Evolutionary conservation across 2,113 vertebrate genomes (phyloP).

Genomic region (Pica pica): DNA sequence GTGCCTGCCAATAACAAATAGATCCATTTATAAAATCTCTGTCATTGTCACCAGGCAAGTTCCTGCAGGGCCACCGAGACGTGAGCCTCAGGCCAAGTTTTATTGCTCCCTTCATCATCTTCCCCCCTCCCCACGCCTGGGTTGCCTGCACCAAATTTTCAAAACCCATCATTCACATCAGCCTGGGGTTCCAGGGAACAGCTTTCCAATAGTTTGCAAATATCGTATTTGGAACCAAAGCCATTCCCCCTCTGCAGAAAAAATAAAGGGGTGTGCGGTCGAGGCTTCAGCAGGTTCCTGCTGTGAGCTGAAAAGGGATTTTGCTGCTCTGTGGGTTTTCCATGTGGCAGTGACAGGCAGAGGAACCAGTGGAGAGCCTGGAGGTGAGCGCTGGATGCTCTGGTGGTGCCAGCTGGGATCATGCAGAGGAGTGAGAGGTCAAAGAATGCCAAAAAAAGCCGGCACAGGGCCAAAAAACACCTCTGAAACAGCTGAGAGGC

Average conservation of each 20-base stretch:
- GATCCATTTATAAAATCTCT: conserved; percentile 25
- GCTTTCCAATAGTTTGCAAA: neutral
- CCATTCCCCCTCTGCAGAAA: neutral
- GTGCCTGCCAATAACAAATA: conserved; percentile 15
- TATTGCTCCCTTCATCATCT: neutral
- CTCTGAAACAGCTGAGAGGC: neutral
- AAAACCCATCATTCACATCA: neutral
- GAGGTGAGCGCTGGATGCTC: neutral
- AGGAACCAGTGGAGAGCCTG: neutral
- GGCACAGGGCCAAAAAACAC: neutral
- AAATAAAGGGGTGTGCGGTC: rapidly evolving
- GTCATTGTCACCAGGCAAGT: conserved; percentile 18
- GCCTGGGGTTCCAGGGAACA: neutral
- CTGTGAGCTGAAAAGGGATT: rapidly evolving
- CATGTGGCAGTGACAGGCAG: neutral
- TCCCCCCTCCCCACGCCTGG: rapidly evolving
- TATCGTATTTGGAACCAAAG: neutral
- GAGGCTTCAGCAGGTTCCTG: neutral
- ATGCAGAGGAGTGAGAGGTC: neutral
- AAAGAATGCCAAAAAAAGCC: neutral
- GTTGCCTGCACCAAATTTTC: neutral
- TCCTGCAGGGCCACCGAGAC: neutral
- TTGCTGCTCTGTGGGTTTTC: neutral
- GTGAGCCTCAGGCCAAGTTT: neutral
- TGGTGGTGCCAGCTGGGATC: neutral